Percentiles rank a stretch among this genome's conserved stretches.
These are phyloP conservation scores for Gadus macrocephalus DNA, from an alignment of 2,113 vertebrate genomes.

Conservation along the genomic window DNA sequence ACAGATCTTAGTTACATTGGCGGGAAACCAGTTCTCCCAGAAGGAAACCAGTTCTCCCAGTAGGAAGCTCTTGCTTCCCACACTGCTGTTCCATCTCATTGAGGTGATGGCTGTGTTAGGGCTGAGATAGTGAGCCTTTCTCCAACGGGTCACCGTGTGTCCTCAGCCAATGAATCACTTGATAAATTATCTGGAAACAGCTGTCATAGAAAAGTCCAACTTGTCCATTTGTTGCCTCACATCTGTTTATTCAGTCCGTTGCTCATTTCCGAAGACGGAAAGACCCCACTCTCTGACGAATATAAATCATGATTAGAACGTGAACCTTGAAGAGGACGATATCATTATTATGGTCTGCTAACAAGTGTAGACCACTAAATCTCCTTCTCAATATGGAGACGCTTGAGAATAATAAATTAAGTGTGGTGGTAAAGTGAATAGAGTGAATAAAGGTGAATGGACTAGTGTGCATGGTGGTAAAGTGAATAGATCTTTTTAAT, in stretches of 20 bases:
- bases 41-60: conserved; percentile 41
- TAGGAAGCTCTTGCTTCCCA: conserved; percentile 47
- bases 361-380: too few species aligned
- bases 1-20: conserved; percentile 22
- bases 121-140: not conserved
- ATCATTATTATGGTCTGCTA: too few species aligned
- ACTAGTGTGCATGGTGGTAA: too few species aligned
- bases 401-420: too few species aligned
- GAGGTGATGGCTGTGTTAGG: conserved; percentile 50
- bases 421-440: too few species aligned
- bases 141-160: too few species aligned
- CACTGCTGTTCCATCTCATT: conserved; percentile 30
- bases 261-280: not conserved
- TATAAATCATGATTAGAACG: not conserved
- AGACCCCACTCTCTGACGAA: not conserved
- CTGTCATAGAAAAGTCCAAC: not conserved
- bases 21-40: conserved; percentile 22
- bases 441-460: too few species aligned
- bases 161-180: not conserved
- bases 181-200: not conserved
- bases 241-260: not conserved
- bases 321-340: not conserved
- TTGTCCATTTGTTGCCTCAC: not conserved
- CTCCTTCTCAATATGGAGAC: too few species aligned
- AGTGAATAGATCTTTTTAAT: too few species aligned